These are phyloP conservation scores for Coleophora flavipennella DNA, from an alignment of 2,888 invertebrate genomes.

Conservation along the genomic window DNA sequence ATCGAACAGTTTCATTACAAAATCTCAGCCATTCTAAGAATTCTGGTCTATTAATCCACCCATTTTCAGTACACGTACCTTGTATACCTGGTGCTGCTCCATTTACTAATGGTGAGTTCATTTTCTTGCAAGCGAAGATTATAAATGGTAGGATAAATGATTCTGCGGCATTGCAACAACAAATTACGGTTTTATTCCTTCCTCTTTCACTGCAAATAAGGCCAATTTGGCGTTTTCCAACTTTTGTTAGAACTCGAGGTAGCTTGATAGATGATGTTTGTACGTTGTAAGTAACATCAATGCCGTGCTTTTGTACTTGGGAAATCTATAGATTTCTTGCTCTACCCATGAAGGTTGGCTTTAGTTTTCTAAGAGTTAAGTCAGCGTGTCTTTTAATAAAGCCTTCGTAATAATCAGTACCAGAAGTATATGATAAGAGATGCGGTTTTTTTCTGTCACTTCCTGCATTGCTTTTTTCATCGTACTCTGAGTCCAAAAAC, in stretches of 20 bases:
- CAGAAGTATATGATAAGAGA: no score
- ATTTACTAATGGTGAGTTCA: background rate
- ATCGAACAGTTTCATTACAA: background rate
- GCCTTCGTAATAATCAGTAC: no score
- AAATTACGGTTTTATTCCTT: slow-evolving; percentile 3
- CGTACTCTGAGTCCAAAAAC: no score
- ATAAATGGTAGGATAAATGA: slow-evolving; percentile 20
- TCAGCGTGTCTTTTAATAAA: no score
- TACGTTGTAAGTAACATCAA: no score
- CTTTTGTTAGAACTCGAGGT: background rate
- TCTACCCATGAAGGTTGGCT: no score
- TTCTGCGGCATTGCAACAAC: slow-evolving; percentile 12
- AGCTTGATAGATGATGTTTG: background rate
- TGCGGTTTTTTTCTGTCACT: no score
- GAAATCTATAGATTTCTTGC: no score
- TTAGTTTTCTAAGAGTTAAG: no score
- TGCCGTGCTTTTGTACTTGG: no score
- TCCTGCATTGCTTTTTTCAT: no score
- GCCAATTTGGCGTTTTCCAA: slow-evolving; percentile 10
- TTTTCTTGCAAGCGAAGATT: slow-evolving; percentile 12
- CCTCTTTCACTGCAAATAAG: slow-evolving; percentile 9
- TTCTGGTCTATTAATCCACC: background rate
- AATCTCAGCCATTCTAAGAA: background rate
- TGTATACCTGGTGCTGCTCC: background rate
- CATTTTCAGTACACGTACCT: background rate